Conservation (phyloP, 1,140 invertebrate genomes). For the Notospermus geniculatus region DNA sequence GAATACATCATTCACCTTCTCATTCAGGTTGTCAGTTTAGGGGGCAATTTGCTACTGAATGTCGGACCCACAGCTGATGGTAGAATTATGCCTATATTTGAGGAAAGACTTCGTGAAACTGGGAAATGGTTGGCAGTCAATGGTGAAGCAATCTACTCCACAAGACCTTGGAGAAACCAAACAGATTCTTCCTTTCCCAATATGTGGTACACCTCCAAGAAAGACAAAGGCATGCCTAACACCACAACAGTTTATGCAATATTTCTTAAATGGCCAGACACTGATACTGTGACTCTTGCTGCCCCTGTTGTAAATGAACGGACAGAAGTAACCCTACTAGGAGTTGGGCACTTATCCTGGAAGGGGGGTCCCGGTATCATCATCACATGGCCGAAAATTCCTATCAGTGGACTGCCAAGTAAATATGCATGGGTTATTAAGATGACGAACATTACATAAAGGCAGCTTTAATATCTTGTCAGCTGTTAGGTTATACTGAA, state of each 20-base stretch:
- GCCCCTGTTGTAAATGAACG: slow-evolving; percentile 32
- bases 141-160: slow-evolving; percentile 83
- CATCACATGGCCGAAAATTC: no score
- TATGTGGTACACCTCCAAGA: slow-evolving; percentile 63
- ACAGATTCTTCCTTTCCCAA: slow-evolving; percentile 71
- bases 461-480: no score
- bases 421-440: no score
- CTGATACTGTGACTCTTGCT: slow-evolving; percentile 59
- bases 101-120: slow-evolving; percentile 72
- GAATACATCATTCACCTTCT: slow-evolving; percentile 70
- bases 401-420: no score
- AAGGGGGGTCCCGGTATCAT: no score
- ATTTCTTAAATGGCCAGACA: slow-evolving; percentile 66
- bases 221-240: slow-evolving; percentile 16
- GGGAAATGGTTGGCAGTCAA: slow-evolving; percentile 77
- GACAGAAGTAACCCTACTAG: slow-evolving; percentile 31
- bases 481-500: no score
- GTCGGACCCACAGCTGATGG: slow-evolving; percentile 88
- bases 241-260: slow-evolving; percentile 62
- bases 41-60: slow-evolving; percentile 86
- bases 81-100: slow-evolving; percentile 79
- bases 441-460: no score
- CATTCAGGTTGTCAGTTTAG: slow-evolving; percentile 72
- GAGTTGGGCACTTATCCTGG: neutral
- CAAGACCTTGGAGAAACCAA: slow-evolving; percentile 68